Percentiles rank a stretch among this genome's conserved stretches.
phyloP scores from a whole-genome alignment of 1,140 invertebrate genomes.

The Tetramorium simillimum region DNA sequence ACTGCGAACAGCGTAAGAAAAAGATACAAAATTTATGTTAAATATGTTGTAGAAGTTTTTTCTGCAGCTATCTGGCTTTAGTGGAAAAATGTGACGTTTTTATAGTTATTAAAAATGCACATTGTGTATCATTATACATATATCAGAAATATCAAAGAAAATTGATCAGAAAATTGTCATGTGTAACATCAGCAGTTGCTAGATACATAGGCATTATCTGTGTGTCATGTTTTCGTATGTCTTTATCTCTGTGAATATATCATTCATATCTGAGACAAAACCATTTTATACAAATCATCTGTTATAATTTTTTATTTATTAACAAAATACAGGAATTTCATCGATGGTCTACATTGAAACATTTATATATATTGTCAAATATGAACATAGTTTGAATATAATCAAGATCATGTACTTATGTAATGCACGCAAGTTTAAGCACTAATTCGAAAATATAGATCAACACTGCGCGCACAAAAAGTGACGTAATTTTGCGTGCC shows the following conservation, averaged over 20 bases:
- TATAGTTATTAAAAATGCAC: conserved; percentile 25
- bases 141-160: conserved; percentile 9
- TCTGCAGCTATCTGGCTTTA: conserved; percentile 45
- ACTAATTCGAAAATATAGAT: conserved; percentile 33
- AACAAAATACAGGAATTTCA: not conserved
- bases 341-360: not conserved
- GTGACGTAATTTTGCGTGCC: conserved; percentile 38
- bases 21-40: conserved; percentile 55
- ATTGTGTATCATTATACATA: conserved; percentile 9
- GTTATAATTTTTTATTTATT: conserved; percentile 25
- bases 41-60: conserved; percentile 59
- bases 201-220: conserved; percentile 28
- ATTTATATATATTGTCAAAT: conserved; percentile 37
- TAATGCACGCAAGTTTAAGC: conserved; percentile 28
- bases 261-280: not conserved
- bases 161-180: not conserved
- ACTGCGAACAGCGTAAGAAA: conserved; percentile 82
- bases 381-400: not conserved
- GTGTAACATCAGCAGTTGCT: conserved; percentile 25
- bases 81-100: conserved; percentile 15
- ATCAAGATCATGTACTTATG: conserved; percentile 1
- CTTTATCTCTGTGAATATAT: conserved; percentile 23
- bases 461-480: conserved; percentile 22
- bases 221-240: conserved; percentile 1
- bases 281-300: conserved; percentile 5